These are phyloP conservation scores for Varanus salvator DNA, from an alignment of 2,113 vertebrate genomes.

Conservation along the genomic window DNA sequence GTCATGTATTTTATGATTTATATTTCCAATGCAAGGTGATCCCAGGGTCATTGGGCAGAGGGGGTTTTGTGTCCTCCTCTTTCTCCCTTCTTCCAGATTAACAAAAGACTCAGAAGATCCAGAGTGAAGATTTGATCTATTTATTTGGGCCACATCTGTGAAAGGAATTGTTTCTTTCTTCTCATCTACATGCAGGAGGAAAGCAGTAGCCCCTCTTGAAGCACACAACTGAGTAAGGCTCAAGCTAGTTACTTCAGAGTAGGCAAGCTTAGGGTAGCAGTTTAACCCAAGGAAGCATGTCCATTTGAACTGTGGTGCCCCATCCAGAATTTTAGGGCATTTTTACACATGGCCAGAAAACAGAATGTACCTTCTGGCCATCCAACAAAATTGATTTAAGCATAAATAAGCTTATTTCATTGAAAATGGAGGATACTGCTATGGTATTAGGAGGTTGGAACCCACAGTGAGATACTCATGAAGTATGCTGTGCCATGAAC, in stretches of 20 bases:
- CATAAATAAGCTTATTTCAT: no score
- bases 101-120: not conserved
- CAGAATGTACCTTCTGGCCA: not conserved
- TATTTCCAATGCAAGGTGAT: conserved; percentile 43
- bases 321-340: not conserved
- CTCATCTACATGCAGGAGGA: not conserved
- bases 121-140: not conserved
- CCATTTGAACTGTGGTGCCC: not conserved
- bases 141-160: not conserved
- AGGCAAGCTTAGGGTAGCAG: not conserved
- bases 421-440: not conserved
- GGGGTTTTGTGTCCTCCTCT: rapidly evolving
- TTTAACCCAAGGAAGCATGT: not conserved
- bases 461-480: not conserved
- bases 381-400: not conserved
- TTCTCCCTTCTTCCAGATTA: not conserved
- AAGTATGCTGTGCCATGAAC: not conserved
- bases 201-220: not conserved
- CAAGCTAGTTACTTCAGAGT: not conserved
- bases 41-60: not conserved
- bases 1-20: conserved; percentile 74
- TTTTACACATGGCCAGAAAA: not conserved
- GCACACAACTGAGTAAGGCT: not conserved
- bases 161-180: not conserved
- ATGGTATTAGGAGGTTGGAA: not conserved